Conservation (phyloP, 2,888 invertebrate species). For the Amiota minor region DNA sequence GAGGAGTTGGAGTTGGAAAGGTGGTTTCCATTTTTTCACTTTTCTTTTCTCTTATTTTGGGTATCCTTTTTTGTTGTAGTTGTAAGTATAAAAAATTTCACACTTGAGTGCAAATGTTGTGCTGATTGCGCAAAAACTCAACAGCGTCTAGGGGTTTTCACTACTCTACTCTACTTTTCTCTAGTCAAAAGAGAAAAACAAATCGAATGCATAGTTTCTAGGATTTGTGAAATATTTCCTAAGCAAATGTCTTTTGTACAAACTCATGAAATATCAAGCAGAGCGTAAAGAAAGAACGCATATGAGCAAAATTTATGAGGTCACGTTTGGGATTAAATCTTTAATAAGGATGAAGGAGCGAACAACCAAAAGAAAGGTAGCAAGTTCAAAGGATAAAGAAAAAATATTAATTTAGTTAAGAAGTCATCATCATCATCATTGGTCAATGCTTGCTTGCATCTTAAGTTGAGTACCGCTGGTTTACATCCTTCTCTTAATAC, state of each 20-base stretch:
- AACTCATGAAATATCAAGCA: not conserved
- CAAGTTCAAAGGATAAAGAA: too few relatives aligned
- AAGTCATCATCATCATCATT: too few relatives aligned
- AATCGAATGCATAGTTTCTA: too few relatives aligned
- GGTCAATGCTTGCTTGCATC: too few relatives aligned
- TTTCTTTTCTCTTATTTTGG: not conserved
- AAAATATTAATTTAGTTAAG: too few relatives aligned
- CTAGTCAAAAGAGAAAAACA: too few relatives aligned
- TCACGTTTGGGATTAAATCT: conserved; percentile 17
- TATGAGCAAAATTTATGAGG: conserved; percentile 9
- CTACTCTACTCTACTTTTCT: too few relatives aligned
- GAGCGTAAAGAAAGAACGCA: not conserved
- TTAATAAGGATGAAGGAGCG: not conserved
- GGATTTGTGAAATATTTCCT: not conserved
- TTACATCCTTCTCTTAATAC: too few relatives aligned
- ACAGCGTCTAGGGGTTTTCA: too few relatives aligned
- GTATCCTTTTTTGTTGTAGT: not conserved
- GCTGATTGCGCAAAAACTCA: conserved; percentile 22
- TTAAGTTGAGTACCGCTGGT: too few relatives aligned
- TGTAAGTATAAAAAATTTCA: conserved; percentile 38
- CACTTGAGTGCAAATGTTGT: conserved; percentile 43
- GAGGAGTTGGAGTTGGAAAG: not conserved
- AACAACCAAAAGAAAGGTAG: too few relatives aligned
- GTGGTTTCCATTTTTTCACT: not conserved
- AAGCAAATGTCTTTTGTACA: not conserved